Conservation (phyloP, 1,140 invertebrate genomes). For the Vollenhovia emeryi region DNA sequence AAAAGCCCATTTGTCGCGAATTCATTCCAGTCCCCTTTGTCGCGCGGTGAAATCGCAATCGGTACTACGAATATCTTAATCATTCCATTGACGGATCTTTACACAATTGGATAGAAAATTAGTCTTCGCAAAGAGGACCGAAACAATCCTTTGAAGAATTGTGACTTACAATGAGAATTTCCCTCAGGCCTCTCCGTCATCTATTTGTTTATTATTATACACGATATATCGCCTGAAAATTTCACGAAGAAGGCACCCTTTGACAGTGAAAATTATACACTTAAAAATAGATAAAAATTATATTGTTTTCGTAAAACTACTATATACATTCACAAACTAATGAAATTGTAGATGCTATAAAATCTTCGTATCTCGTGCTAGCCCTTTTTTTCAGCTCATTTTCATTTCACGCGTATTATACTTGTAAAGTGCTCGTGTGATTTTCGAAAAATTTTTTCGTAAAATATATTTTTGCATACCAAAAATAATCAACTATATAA, state of each 20-base stretch:
- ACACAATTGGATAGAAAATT: background rate
- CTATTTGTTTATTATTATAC: constrained; percentile 13
- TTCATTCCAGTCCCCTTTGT: background rate
- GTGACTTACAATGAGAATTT: constrained; percentile 31
- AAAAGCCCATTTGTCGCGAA: constrained; percentile 73
- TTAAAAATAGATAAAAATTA: constrained; percentile 84
- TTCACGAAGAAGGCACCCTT: constrained; percentile 80
- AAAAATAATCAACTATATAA: constrained; percentile 11
- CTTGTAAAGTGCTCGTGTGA: constrained; percentile 69
- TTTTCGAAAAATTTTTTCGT: constrained; percentile 64
- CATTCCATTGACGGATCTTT: background rate
- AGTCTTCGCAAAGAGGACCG: background rate
- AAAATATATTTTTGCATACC: constrained; percentile 27
- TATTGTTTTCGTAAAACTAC: constrained; percentile 80
- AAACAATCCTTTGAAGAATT: background rate
- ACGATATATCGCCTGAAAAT: constrained; percentile 63
- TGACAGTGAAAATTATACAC: constrained; percentile 76
- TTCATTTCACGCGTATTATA: constrained; percentile 58
- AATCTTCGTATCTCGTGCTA: constrained; percentile 56
- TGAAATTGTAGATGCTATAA: constrained; percentile 71
- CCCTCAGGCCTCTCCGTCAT: background rate
- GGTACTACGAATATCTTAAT: constrained; percentile 6
- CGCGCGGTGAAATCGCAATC: constrained; percentile 1
- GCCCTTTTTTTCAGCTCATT: constrained; percentile 38
- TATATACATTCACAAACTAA: constrained; percentile 82